Evolutionary conservation across 2,888 invertebrate species (phyloP).

Genomic region (Caenorhabditis doughertyi): DNA sequence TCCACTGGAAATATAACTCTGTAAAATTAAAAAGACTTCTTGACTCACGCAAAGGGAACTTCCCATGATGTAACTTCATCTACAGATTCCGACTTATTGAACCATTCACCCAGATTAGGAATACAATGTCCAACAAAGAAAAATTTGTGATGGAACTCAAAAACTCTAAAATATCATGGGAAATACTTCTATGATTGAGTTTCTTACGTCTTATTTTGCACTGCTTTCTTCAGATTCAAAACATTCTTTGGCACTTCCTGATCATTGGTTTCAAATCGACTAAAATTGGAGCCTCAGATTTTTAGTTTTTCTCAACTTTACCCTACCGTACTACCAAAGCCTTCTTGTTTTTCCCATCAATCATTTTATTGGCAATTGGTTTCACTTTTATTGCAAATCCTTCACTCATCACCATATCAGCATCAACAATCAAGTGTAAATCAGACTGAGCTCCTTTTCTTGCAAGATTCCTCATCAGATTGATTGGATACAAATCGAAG

Average conservation of each 20-base stretch:
- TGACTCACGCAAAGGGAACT: conserved; percentile 70
- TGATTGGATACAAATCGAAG: too few species aligned
- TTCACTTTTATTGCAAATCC: too few species aligned
- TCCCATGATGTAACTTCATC: conserved; percentile 42
- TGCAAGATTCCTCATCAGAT: too few species aligned
- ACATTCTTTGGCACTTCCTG: neutral
- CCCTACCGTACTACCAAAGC: too few species aligned
- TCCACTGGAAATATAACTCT: too few species aligned
- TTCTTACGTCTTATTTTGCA: conserved; percentile 51
- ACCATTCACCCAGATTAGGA: conserved; percentile 66
- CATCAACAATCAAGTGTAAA: too few species aligned
- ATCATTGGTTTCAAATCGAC: conserved; percentile 60
- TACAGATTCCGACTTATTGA: conserved; percentile 39
- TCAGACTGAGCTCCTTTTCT: too few species aligned
- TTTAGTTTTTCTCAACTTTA: too few species aligned
- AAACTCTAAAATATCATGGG: conserved; percentile 48
- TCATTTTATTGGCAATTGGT: too few species aligned
- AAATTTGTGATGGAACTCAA: conserved; percentile 72
- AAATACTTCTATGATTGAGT: neutral
- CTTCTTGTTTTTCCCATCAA: too few species aligned
- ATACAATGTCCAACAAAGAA: conserved; percentile 71
- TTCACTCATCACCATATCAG: too few species aligned
- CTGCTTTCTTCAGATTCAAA: neutral
- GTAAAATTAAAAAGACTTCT: too few species aligned
- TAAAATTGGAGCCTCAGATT: conserved; percentile 23